Base-by-base conservation (phyloP, 2,113 vertebrate species). In the Proterorhinus semilunaris region DNA sequence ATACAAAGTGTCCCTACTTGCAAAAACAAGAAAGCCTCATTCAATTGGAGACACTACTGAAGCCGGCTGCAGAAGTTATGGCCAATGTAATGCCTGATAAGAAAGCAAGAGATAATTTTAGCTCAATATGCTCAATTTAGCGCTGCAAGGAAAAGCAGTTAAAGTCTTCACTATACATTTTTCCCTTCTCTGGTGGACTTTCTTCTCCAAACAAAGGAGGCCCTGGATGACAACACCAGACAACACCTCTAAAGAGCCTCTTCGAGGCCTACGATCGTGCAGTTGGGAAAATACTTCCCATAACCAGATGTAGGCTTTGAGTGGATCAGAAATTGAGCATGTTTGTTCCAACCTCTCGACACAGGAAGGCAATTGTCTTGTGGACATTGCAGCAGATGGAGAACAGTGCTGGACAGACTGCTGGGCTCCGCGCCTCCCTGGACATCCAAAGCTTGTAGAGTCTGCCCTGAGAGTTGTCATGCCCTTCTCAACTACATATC, bases 251-350 rank as follows among this genome's bases (percentile, higher is more conserved):
- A 54, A 54, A 21, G n/a, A 54, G 17, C 52, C 21, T 13, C n/a
- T 54, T 8, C 16, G 17, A 10, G 52, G 16, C 2, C 52, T 53
- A 7, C 52, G 17, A 21, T 21, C 52, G 17, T 17, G 52, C 6
- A 53, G n/a, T 53, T 53, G 16, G 52, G 52, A 15, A 53, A 53
- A 53, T 53, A 53, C 52, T 53, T 53, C 15, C 52, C 52, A 53
- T 21, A 21, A 21, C 21, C 21, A 21, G 21, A 21, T 21, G 21
- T 21, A 2, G 21, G 21, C 21, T 21, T 21, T 21, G 21, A 21
- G 21, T 21, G 21, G 2, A 21, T 21, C 21, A 21, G 21, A 21
- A 21, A 21, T 21, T 21, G 21, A 21, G 21, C 1, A 21, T 21
- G 21, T 21, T 21, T 21, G 21, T 21, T 1, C 21, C 21, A 21